Conservation (phyloP, 2,797 vertebrate species). For the Rhynchotus rufescens region DNA sequence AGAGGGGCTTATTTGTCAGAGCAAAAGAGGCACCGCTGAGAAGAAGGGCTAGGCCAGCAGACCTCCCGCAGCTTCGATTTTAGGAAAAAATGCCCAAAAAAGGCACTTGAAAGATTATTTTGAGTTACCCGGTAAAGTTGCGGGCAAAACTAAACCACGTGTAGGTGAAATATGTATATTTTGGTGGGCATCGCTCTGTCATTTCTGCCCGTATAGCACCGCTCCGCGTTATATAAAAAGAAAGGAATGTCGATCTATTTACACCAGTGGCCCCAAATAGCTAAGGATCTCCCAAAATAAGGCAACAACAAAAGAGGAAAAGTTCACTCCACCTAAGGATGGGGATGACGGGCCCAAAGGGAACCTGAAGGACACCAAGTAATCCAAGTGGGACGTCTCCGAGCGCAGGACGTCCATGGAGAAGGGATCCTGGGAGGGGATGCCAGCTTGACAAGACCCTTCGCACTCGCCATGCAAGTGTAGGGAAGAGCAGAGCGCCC, state of each 20-base stretch:
- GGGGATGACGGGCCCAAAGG: neutral
- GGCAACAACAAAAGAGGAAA: neutral
- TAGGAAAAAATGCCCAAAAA: neutral
- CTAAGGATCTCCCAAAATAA: slow-evolving; percentile 47
- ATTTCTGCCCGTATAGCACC: slow-evolving; percentile 29
- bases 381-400: neutral
- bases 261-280: slow-evolving; percentile 2
- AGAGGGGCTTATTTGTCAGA: neutral
- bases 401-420: neutral
- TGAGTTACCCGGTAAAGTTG: neutral
- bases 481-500: no score
- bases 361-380: neutral
- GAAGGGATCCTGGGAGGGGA: neutral
- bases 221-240: slow-evolving; percentile 14
- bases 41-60: neutral
- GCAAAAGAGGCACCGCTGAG: neutral
- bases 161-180: neutral
- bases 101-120: neutral
- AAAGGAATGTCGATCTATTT: slow-evolving; percentile 55
- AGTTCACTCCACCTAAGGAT: neutral
- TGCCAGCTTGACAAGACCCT: neutral
- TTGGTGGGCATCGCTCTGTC: slow-evolving; percentile 33
- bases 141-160: neutral
- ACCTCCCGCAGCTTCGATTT: no score
- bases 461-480: neutral